These are phyloP conservation scores for Atethmia centrago DNA, from an alignment of 2,888 invertebrate genomes.

Conservation along the genomic window DNA sequence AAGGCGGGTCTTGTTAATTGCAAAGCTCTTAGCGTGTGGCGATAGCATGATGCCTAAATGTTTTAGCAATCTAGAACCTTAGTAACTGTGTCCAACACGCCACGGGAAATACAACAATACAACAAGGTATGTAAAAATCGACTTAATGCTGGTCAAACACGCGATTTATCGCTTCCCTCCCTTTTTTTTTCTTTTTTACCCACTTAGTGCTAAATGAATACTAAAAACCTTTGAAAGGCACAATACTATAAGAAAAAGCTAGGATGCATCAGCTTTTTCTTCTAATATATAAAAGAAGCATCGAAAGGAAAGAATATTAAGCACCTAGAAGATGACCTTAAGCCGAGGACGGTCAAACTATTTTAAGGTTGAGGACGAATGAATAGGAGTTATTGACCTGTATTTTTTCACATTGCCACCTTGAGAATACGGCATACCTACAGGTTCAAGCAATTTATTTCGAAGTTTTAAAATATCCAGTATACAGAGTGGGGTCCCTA, in stretches of 20 bases:
- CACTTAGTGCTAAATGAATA: neutral
- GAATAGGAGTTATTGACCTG: neutral
- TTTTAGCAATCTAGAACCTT: constrained; percentile 45
- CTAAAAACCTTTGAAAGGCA: neutral
- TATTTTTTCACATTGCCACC: neutral
- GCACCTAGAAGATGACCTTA: neutral
- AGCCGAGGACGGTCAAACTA: neutral
- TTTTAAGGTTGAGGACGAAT: neutral
- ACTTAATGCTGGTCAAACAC: constrained; percentile 28
- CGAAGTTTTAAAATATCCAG: neutral
- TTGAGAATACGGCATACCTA: neutral
- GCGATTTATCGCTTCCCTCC: constrained; percentile 33
- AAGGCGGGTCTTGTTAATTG: constrained; percentile 45
- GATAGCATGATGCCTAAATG: constrained; percentile 45
- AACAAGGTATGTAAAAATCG: constrained; percentile 19
- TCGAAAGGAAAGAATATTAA: neutral
- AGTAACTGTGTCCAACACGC: constrained; percentile 39
- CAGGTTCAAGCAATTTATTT: neutral
- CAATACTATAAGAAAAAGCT: neutral
- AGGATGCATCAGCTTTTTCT: too few species aligned
- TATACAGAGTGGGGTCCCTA: neutral
- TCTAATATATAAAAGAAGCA: too few species aligned
- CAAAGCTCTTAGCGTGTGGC: constrained; percentile 34
- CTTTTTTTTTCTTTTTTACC: too few species aligned
- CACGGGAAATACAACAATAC: constrained; percentile 39